These are phyloP conservation scores for Spinus olivaceus DNA, from an alignment of 2,797 vertebrate species.

Conservation along the genomic window DNA sequence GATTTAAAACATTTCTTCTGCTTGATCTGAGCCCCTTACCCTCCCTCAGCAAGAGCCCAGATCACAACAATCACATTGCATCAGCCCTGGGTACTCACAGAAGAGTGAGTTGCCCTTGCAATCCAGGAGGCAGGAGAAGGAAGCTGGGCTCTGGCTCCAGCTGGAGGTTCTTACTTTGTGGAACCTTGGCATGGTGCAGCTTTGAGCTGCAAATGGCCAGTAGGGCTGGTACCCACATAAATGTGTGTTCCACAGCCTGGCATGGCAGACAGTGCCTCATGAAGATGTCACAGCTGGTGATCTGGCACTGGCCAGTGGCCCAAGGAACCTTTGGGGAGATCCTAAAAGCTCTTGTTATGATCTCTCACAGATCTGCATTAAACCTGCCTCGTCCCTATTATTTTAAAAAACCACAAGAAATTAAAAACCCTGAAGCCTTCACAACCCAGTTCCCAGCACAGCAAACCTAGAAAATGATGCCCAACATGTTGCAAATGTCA, in stretches of 20 bases:
- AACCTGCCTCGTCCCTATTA: not conserved
- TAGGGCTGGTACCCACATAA: not conserved
- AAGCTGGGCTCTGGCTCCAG: not conserved
- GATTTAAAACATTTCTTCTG: not conserved
- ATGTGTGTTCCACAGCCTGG: not conserved
- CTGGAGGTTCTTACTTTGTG: not conserved
- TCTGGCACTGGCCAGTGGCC: not conserved
- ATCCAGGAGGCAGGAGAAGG: not conserved
- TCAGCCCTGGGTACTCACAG: not conserved
- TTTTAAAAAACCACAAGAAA: not conserved
- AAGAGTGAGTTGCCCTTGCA: not conserved
- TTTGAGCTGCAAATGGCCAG: not conserved
- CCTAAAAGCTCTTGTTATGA: not conserved
- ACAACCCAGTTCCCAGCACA: not conserved
- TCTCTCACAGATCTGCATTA: not conserved
- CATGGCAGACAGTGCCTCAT: not conserved
- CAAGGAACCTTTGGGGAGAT: not conserved
- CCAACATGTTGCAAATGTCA: accelerated
- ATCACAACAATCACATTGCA: not conserved
- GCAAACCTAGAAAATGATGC: not conserved
- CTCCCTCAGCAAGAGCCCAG: not conserved
- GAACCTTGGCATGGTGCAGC: not conserved
- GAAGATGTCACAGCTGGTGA: not conserved
- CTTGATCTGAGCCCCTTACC: not conserved
- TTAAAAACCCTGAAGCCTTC: not conserved